These are phyloP conservation scores for Desmodus rotundus DNA, from an alignment of 2,113 vertebrate species.

Conservation along the genomic window DNA sequence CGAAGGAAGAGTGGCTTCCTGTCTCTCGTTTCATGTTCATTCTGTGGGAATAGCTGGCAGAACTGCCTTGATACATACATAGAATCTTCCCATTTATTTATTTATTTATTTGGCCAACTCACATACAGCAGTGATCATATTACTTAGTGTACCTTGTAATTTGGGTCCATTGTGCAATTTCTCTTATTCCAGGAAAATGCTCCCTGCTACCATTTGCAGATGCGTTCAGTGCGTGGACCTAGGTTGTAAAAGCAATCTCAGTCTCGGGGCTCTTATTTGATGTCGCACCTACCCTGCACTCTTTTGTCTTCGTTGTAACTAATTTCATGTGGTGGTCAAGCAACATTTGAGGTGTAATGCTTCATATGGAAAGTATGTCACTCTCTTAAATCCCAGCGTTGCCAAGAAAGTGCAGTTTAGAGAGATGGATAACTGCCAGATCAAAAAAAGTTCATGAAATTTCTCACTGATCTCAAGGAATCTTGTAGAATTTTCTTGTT, in stretches of 20 bases:
- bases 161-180: background rate
- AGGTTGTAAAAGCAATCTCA: background rate
- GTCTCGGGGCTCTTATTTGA: background rate
- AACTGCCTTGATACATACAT: background rate
- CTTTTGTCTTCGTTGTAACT: background rate
- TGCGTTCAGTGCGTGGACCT: background rate
- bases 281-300: background rate
- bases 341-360: background rate
- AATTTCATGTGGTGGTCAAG: background rate
- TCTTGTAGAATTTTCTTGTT: background rate
- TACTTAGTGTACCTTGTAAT: background rate
- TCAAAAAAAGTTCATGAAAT: background rate
- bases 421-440: background rate
- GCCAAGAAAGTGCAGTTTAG: background rate
- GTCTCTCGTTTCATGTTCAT: background rate
- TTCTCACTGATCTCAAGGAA: background rate
- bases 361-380: background rate
- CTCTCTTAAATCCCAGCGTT: background rate
- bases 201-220: background rate
- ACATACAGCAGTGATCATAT: background rate
- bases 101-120: background rate
- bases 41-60: background rate
- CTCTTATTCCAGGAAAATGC: background rate
- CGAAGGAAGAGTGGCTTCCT: background rate
- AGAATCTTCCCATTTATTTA: background rate